These are phyloP conservation scores for Neodiprion virginianus DNA, from an alignment of 1,140 invertebrate species.

Conservation along the genomic window DNA sequence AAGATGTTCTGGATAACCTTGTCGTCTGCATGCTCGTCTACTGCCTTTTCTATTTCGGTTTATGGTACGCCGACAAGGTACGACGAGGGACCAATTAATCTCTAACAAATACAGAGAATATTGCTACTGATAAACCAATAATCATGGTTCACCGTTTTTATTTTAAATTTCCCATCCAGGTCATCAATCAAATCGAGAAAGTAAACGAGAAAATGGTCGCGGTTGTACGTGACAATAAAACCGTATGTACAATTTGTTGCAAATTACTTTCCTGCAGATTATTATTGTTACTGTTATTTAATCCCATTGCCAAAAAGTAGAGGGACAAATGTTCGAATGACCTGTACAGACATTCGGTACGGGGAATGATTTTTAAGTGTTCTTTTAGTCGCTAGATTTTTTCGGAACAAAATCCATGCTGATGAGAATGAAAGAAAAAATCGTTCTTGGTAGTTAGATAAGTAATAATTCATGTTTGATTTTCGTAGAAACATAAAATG, in stretches of 20 bases:
- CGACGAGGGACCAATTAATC: conserved; percentile 10
- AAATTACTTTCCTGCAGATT: not conserved
- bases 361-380: too few relatives aligned
- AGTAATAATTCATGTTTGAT: too few relatives aligned
- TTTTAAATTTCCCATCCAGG: conserved; percentile 37
- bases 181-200: conserved; percentile 47
- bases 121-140: not conserved
- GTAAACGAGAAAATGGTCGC: conserved; percentile 44
- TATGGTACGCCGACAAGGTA: conserved; percentile 55
- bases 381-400: too few relatives aligned
- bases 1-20: conserved; percentile 50
- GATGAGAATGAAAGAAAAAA: too few relatives aligned
- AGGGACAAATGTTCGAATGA: too few relatives aligned
- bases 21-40: conserved; percentile 49
- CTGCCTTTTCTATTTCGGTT: conserved; percentile 45
- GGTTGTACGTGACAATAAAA: conserved; percentile 43
- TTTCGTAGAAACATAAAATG: too few relatives aligned
- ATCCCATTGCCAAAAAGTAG: not conserved
- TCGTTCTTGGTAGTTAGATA: too few relatives aligned
- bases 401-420: too few relatives aligned
- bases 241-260: conserved; percentile 34
- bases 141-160: conserved; percentile 6
- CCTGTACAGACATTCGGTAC: too few relatives aligned
- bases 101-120: not conserved
- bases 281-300: not conserved